Base-by-base conservation (phyloP, 2,888 invertebrate species). In the Trissoscelio sp. region DNA sequence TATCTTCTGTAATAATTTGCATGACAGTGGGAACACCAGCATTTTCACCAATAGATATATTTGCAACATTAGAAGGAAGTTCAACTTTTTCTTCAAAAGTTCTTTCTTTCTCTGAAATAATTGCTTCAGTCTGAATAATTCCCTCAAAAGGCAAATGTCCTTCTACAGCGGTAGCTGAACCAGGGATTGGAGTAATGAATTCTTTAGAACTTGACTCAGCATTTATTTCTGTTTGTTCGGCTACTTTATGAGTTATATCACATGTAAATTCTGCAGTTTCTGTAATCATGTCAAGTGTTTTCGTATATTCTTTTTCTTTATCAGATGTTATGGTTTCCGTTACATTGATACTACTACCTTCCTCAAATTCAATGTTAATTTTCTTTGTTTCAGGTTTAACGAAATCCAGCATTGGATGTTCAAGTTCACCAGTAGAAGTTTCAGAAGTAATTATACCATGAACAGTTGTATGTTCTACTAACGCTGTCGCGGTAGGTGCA, bases 21-120 rank as follows among this genome's bases (percentile, higher is more conserved):
- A 92, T 92, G 44, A 93, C 92, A 83, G 93, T 91, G 9, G 94
- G 88, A 24, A 93, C 92, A 85, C 93, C 92, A 16, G 88, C 85
- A 24, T 84, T 86, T 74, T 89, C 89, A 4, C 72, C 85, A 18
- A 91, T 83, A 4, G 88, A 85, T 7, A 92, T 62, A 51, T 88
- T 88, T 9, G 90, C 92, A 5, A 86, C 89, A 37, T 88, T 89
- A 12, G 86, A 67, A n/a, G 85, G 83, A 7, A 87, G 62, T 5
- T 84, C 70, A 7, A 87, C 86, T 58, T 88, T 88, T 12, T 88
- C 86, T 0, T 57, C 60, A 48, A 91, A 90, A 75, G 92, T 86
- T 31, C 86, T 84, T 91, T 95, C 95, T 83, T 92, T 93, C 90
- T 95, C 95, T 42, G 93, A 92, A 3, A 92, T 87, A 20, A 93